Base-by-base conservation (phyloP, 2,113 vertebrate species). In the Rana temporaria region DNA sequence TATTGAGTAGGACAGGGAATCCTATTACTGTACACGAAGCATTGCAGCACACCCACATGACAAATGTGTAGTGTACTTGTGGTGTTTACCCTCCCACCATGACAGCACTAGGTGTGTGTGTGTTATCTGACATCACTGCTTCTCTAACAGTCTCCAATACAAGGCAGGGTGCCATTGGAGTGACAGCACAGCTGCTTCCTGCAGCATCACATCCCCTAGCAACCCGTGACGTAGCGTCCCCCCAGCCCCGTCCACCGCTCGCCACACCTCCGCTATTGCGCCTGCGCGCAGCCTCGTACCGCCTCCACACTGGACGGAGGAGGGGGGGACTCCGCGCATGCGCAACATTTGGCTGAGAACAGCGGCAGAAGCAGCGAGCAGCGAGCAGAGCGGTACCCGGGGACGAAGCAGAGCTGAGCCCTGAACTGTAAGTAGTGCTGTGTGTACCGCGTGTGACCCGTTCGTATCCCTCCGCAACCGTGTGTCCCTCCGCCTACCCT, bases 131-230 rank as follows among this genome's bases (percentile, higher is more conserved):
- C n/a, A n/a, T n/a, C n/a, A n/a, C n/a, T 18, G 11, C 14, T 63
- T 20, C 20, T 15, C 60, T 1, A 24, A 63, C 18, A 38, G 22
- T 24, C 60, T 4, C 48, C 22, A 60, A 3, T 22, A 60, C 59
- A 60, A 60, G 73, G 38, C 24, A 4, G 19, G 8, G 6, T 3
- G 75, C 34, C 22, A 32, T 32, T 67, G 26, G 76, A 78, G 48
- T 78, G 76, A 79, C 65, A 79, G 78, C 65, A 17, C 65, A 70
- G 78, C 77, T 57, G 77, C 77, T 68, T 79, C 77, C 77, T 68
- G 63, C 78, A 66, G n/a, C 66, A 69, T 56, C 65, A 53, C 55
- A 57, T 68, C 52, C 63, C 79, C 71, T 82, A 57, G 79, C 70
- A 82, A 82, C 79, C 69, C 3, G 70, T 82, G 79, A 82, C 79